These are phyloP conservation scores for Apodemus agrarius DNA, from an alignment of 2,797 vertebrate species.

Conservation along the genomic window DNA sequence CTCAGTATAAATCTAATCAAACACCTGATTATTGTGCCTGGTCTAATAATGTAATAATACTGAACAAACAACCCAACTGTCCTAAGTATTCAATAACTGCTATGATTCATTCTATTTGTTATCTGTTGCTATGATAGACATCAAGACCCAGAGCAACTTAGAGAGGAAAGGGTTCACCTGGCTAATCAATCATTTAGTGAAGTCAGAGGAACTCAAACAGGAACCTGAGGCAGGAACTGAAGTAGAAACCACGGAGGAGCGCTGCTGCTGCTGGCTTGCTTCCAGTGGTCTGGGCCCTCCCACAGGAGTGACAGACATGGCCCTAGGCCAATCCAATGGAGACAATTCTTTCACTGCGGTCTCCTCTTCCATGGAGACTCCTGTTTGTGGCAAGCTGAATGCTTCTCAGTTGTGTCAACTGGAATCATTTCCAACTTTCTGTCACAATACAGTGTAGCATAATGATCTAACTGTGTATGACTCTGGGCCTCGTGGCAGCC, in stretches of 20 bases:
- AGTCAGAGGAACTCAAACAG: neutral
- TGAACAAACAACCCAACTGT: neutral
- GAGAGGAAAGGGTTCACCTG: neutral
- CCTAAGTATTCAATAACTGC: slow-evolving; percentile 26
- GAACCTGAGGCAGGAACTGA: neutral
- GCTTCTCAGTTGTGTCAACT: neutral
- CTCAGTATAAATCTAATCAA: neutral
- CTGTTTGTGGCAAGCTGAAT: neutral
- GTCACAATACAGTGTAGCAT: neutral
- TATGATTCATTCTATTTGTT: neutral
- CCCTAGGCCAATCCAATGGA: neutral
- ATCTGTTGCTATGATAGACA: neutral
- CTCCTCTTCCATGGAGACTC: neutral
- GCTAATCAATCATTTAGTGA: neutral
- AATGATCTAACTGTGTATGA: neutral
- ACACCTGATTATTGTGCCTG: neutral
- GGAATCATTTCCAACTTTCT: neutral
- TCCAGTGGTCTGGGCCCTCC: neutral
- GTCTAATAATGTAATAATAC: slow-evolving; percentile 18
- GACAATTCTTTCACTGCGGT: neutral
- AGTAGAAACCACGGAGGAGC: neutral
- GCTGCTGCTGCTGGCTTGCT: neutral
- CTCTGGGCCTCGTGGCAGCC: neutral
- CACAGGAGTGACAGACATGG: neutral
- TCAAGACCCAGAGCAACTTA: neutral